Evolutionary conservation across 2,113 vertebrate genomes (phyloP).

Genomic region (Lampris megalopsis): DNA sequence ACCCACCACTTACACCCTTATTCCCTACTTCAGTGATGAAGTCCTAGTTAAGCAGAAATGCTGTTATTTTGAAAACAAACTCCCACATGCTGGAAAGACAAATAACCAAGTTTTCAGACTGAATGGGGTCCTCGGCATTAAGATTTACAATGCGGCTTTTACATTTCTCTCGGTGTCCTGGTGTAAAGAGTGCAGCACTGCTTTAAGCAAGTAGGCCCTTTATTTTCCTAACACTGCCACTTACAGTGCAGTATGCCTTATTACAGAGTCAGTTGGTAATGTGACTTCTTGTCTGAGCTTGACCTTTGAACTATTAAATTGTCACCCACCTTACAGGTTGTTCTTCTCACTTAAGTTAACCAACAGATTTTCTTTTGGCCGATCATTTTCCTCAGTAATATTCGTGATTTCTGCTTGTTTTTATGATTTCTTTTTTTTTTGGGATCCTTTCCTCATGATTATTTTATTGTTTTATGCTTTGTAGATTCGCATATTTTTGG

Average conservation of each 20-base stretch:
- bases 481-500: too few species aligned
- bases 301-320: too few species aligned
- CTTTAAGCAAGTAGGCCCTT: conserved; percentile 7
- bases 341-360: too few species aligned
- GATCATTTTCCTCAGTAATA: too few species aligned
- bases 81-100: conserved; percentile 4
- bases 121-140: conserved; percentile 27
- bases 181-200: conserved; percentile 1
- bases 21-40: conserved; percentile 23
- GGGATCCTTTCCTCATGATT: too few species aligned
- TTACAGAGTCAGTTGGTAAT: too few species aligned
- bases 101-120: conserved; percentile 4
- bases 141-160: conserved; percentile 40
- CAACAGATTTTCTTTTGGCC: too few species aligned
- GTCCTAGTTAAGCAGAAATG: conserved; percentile 43
- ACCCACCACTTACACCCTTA: conserved; percentile 18
- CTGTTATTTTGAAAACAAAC: conserved; percentile 36
- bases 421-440: too few species aligned
- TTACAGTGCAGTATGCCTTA: not conserved
- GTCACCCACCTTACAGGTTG: too few species aligned
- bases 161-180: not conserved
- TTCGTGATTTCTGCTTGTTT: too few species aligned
- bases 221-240: conserved; percentile 6
- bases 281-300: too few species aligned
- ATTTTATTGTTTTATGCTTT: too few species aligned